phyloP scores from a whole-genome alignment of 2,797 vertebrate genomes.

The Trichosurus vulpecula region DNA sequence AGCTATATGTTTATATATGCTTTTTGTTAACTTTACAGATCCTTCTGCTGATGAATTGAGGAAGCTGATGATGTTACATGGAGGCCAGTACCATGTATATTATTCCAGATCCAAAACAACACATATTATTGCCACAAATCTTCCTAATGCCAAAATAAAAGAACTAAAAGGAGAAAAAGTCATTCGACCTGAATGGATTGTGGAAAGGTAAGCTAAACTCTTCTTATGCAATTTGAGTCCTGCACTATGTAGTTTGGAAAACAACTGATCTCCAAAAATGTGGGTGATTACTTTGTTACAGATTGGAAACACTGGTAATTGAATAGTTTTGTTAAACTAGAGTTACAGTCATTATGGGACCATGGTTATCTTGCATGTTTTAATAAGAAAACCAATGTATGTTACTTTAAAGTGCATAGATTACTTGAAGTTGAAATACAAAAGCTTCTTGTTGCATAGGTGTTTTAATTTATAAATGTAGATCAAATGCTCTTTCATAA shows the following conservation, averaged over 20 bases:
- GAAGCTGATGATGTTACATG: slow-evolving; percentile 96
- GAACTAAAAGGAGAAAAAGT: slow-evolving; percentile 95
- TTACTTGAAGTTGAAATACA: neutral
- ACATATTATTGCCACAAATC: slow-evolving; percentile 97
- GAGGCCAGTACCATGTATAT: slow-evolving; percentile 96
- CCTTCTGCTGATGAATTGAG: slow-evolving; percentile 96
- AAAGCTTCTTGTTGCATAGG: slow-evolving; percentile 6
- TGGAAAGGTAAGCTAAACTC: slow-evolving; percentile 91
- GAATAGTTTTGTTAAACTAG: slow-evolving; percentile 31
- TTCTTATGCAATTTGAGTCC: slow-evolving; percentile 14
- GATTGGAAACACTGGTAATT: slow-evolving; percentile 42
- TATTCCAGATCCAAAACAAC: slow-evolving; percentile 97
- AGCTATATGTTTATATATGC: neutral
- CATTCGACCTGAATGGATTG: slow-evolving; percentile 96
- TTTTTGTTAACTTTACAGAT: slow-evolving; percentile 85
- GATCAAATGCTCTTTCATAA: neutral
- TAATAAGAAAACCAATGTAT: slow-evolving; percentile 39
- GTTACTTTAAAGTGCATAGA: slow-evolving; percentile 14
- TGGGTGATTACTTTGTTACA: slow-evolving; percentile 24
- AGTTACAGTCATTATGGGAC: slow-evolving; percentile 10
- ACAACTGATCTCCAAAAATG: neutral
- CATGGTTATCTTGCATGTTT: neutral
- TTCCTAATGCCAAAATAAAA: slow-evolving; percentile 96
- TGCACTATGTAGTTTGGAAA: slow-evolving; percentile 48
- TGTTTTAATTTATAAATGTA: neutral